phyloP scores from a whole-genome alignment of 2,113 vertebrate species.

The Oryzias curvinotus region DNA sequence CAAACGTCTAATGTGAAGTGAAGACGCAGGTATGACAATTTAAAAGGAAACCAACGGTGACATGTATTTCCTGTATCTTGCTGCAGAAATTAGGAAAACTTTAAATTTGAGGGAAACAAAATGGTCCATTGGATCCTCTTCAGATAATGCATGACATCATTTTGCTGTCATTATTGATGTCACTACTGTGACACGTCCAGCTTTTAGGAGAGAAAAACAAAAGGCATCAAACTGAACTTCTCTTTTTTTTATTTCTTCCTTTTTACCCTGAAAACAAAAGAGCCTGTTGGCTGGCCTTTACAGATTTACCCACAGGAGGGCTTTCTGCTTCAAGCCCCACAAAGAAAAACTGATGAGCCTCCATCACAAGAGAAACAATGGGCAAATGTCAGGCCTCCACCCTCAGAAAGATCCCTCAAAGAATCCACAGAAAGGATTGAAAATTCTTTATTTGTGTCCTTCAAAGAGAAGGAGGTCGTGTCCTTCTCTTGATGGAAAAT shows the following conservation, averaged over 20 bases:
- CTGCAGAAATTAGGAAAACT: too few species aligned
- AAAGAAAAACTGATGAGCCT: slow-evolving; percentile 46
- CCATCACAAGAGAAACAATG: slow-evolving; percentile 53
- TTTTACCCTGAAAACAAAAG: slow-evolving; percentile 47
- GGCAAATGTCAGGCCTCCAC: slow-evolving; percentile 53
- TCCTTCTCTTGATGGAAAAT: slow-evolving; percentile 14
- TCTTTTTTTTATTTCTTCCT: slow-evolving; percentile 26
- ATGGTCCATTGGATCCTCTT: too few species aligned
- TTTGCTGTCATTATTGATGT: too few species aligned
- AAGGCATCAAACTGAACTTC: slow-evolving; percentile 35
- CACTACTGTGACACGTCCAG: slow-evolving; percentile 1
- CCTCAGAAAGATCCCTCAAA: slow-evolving; percentile 51
- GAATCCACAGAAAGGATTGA: slow-evolving; percentile 13
- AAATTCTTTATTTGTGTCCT: slow-evolving; percentile 28
- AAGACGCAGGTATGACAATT: background rate
- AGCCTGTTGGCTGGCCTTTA: slow-evolving; percentile 69
- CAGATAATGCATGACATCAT: too few species aligned
- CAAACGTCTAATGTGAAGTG: too few species aligned
- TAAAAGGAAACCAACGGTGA: slow-evolving; percentile 30
- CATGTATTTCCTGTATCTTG: background rate
- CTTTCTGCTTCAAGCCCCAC: slow-evolving; percentile 42
- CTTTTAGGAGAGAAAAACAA: slow-evolving; percentile 6
- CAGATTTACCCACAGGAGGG: slow-evolving; percentile 55
- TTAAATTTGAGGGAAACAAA: too few species aligned
- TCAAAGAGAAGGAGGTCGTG: slow-evolving; percentile 5